Evolutionary conservation across 2,888 invertebrate genomes (phyloP), one percentile per base, ranked within the genome.

Genomic region (Temnothorax rugatulus): DNA sequence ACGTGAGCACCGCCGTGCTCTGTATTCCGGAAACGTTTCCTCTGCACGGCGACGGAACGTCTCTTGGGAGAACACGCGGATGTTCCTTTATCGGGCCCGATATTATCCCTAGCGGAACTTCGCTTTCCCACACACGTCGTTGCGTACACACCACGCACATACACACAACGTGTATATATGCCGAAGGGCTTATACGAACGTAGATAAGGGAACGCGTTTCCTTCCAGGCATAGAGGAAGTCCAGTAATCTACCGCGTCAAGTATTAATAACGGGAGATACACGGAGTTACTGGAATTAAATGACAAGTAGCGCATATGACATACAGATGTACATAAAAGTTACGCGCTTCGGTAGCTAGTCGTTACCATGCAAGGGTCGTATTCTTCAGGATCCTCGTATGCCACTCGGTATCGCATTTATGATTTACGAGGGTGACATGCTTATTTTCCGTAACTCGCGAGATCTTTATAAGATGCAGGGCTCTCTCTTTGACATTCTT

Each of bases 91-190:
- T 88, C 90, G 86, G 88, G 59, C 52, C 75, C 66, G 90, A 89
- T 90, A 90, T 90, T 90, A 88, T 90, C 86, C 88, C 68, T 73
- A 85, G 81, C 84, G 87, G 88, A 89, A 87, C 89, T 89, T 82
- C 13, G 52, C 61, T 76, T 74, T 77, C 82, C 34, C 77, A 47
- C 41, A 50, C 59, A 50, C 82, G 21, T 54, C 18, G 85, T 75
- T 84, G 77, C 69, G 76, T 77, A 15, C 69, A 15, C 82, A 79
- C 75, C 75, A 63, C 4, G 34, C n/a, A n/a, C 41, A 34, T 18
- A 61, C 52, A 50, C 38, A 38, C 29, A 0, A 15, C 29, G n/a
- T 18, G 50, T 34, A 38, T 68, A 18, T 1, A 15, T n/a, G 25
- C 21, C 59, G 25, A 71, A 71, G 47, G 71, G 73, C 79, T 59